Evolutionary conservation across 2,113 vertebrate genomes (phyloP).

Genomic region (Gadus macrocephalus): DNA sequence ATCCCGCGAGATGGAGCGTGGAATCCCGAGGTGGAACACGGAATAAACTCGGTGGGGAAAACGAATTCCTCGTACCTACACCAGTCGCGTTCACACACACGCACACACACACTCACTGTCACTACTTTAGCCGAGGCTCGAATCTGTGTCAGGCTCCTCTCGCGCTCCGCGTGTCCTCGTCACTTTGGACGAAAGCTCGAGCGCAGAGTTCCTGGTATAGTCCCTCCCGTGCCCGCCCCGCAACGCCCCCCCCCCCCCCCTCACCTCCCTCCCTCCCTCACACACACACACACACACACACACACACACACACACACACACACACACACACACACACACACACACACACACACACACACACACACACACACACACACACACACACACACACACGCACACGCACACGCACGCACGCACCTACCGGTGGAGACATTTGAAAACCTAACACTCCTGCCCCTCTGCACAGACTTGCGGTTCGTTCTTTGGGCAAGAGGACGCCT

Average conservation of each 20-base stretch:
- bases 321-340: too few relatives aligned
- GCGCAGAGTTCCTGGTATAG: constrained; percentile 25
- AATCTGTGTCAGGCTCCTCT: constrained; percentile 25
- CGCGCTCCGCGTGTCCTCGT: constrained; percentile 44
- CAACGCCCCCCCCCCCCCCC: not conserved
- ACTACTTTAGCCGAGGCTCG: constrained; percentile 33
- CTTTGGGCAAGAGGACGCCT: too few relatives aligned
- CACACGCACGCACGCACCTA: too few relatives aligned
- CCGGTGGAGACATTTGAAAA: too few relatives aligned
- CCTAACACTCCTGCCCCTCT: too few relatives aligned
- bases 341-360: not conserved
- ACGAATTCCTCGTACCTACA: not conserved
- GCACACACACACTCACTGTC: constrained; percentile 9
- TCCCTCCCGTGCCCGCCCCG: constrained; percentile 20
- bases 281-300: not conserved
- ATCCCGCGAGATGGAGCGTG: too few relatives aligned
- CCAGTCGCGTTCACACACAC: constrained; percentile 19
- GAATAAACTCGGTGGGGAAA: not conserved
- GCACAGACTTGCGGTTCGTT: too few relatives aligned
- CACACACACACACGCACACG: too few relatives aligned
- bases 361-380: not conserved
- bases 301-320: too few relatives aligned
- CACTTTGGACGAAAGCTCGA: not conserved
- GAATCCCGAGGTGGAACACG: too few relatives aligned
- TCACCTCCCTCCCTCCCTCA: too few relatives aligned